phyloP scores from a whole-genome alignment of 2,888 invertebrate genomes.

The Orgyia antiqua region DNA sequence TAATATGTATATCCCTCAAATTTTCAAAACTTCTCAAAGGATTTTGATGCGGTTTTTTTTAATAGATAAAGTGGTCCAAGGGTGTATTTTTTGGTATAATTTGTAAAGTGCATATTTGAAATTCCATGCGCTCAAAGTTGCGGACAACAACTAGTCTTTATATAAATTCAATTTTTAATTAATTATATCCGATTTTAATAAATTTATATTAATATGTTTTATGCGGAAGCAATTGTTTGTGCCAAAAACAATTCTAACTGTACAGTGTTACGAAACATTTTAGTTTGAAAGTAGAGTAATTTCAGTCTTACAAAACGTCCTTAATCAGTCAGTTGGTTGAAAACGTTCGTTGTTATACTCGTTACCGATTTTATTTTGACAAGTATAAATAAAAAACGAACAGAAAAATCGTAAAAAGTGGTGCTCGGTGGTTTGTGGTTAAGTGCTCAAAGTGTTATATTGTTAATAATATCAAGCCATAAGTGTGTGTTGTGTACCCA shows the following conservation, averaged over 20 bases:
- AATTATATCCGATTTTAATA: too few species aligned
- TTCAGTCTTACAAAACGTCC: slow-evolving; percentile 49
- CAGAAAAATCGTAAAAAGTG: slow-evolving; percentile 13
- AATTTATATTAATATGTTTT: too few species aligned
- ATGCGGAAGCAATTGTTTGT: slow-evolving; percentile 29
- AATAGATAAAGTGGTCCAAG: too few species aligned
- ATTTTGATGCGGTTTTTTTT: too few species aligned
- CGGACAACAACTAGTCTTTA: too few species aligned
- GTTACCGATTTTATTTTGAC: slow-evolving; percentile 25
- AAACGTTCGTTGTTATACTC: slow-evolving; percentile 40
- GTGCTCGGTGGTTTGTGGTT: slow-evolving; percentile 1
- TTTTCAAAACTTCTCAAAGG: too few species aligned
- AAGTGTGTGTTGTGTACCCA: slow-evolving; percentile 4
- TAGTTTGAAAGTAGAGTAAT: slow-evolving; percentile 29
- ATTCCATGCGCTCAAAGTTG: too few species aligned
- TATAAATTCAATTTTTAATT: too few species aligned
- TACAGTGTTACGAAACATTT: slow-evolving; percentile 33
- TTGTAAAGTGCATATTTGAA: too few species aligned
- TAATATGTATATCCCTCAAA: too few species aligned
- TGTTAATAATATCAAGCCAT: background rate
- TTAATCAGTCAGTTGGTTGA: slow-evolving; percentile 52
- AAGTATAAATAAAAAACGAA: slow-evolving; percentile 22
- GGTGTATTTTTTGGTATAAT: too few species aligned
- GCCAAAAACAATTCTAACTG: slow-evolving; percentile 35
- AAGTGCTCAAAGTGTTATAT: background rate